A percentile compares a stretch with the other conserved stretches of the same genome.
Evolutionary conservation across 2,888 invertebrate genomes (phyloP).

Genomic region (Apodemia duryi): DNA sequence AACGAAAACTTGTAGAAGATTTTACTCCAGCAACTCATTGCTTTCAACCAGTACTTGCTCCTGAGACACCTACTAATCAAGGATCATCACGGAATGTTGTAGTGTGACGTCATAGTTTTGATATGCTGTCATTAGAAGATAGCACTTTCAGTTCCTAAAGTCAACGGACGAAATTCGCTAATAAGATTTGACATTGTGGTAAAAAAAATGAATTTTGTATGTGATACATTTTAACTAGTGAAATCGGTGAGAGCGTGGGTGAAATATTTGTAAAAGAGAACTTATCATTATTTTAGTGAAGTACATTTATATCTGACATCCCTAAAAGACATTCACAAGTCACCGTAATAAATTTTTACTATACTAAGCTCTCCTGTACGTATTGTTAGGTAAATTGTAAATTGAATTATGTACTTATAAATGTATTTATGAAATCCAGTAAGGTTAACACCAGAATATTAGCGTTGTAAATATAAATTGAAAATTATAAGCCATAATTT

Average conservation of each 20-base stretch:
- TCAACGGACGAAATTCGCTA: conserved; percentile 49
- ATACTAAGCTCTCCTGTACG: conserved; percentile 51
- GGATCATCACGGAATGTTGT: conserved; percentile 75
- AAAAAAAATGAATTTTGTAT: conserved; percentile 39
- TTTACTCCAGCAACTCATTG: conserved; percentile 71
- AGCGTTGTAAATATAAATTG: conserved; percentile 74
- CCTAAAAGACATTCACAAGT: conserved; percentile 52
- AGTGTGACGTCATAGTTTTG: conserved; percentile 83
- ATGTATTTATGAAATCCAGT: conserved; percentile 77
- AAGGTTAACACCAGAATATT: conserved; percentile 76
- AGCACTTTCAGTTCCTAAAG: conserved; percentile 78
- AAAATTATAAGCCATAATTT: conserved; percentile 55
- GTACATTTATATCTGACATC: conserved; percentile 36
- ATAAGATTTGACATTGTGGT: conserved; percentile 29
- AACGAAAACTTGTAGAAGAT: conserved; percentile 81
- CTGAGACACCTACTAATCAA: conserved; percentile 65
- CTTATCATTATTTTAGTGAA: conserved; percentile 39
- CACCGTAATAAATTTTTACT: conserved; percentile 58
- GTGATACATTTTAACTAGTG: conserved; percentile 40
- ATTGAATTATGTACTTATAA: conserved; percentile 66
- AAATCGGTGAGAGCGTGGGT: conserved; percentile 41
- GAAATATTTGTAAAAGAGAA: conserved; percentile 25
- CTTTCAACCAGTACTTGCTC: conserved; percentile 81
- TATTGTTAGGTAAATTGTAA: conserved; percentile 69
- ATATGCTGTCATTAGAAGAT: conserved; percentile 77